Percentiles rank a stretch among this genome's conserved stretches.
Conservation (phyloP, 2,888 invertebrate species). For the Diaprepes abbreviatus region DNA sequence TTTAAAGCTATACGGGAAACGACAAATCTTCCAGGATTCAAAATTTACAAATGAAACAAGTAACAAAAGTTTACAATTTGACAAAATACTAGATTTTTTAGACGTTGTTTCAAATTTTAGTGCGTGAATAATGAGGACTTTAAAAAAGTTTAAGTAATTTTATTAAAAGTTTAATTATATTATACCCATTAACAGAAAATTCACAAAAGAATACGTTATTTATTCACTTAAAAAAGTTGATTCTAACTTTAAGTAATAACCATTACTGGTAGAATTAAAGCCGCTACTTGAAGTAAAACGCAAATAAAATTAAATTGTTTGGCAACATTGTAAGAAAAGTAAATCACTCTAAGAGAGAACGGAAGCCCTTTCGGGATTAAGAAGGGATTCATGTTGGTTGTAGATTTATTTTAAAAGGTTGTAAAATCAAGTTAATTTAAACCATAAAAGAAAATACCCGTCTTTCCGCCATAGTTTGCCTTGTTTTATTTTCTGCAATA, state of each 20-base stretch:
- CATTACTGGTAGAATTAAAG: conserved; percentile 12
- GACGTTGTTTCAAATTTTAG: too few relatives aligned
- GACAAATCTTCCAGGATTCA: too few relatives aligned
- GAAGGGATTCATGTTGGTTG: conserved; percentile 62
- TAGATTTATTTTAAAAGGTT: conserved; percentile 63
- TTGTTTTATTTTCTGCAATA: conserved; percentile 28
- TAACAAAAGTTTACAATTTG: too few relatives aligned
- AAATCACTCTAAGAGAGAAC: conserved; percentile 49
- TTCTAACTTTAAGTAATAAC: conserved; percentile 11
- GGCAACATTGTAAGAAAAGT: conserved; percentile 49
- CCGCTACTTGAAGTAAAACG: conserved; percentile 1
- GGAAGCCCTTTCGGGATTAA: conserved; percentile 58
- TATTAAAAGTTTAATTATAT: too few relatives aligned
- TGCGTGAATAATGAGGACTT: too few relatives aligned
- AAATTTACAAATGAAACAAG: too few relatives aligned
- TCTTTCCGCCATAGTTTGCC: conserved; percentile 13
- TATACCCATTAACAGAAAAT: too few relatives aligned
- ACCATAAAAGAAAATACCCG: conserved; percentile 40
- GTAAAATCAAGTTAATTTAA: conserved; percentile 64
- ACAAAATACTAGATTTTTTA: too few relatives aligned
- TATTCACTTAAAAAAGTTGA: conserved; percentile 26
- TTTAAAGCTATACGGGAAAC: too few relatives aligned
- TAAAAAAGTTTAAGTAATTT: too few relatives aligned
- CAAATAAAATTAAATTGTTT: conserved; percentile 37
- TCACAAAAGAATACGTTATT: too few relatives aligned